Base-by-base conservation (phyloP, 2,888 invertebrate species). In the Hypsopygia costalis region DNA sequence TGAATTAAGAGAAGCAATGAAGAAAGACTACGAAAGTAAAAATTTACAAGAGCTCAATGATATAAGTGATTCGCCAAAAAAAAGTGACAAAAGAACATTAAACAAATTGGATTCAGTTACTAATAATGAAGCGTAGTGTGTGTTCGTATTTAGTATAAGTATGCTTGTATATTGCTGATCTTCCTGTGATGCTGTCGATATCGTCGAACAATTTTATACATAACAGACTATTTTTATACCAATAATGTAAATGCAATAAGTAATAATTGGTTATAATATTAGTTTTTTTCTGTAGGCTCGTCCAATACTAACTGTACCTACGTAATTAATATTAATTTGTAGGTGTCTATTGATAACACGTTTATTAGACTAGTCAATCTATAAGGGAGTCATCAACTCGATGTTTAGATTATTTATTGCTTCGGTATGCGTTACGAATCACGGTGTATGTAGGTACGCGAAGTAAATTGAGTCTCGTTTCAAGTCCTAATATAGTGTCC, bases 311-410 rank as follows among this genome's bases (percentile, higher is more conserved):
- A 46, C 43, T 38, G 49, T 59, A 55, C 49, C 49, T 54, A 51
- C 44, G 54, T 43, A 44, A 36, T 44, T 44, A 46, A 44, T 41
- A 44, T 38, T 46, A 49, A 41, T 46, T 49, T 43, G n/a, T 52
- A 56, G 50, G 56, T 55, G 61, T 44, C 44, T 40, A 46, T 46
- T 42, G 38, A 40, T 45, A 40, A 44, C 38, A 38, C 38, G 20
- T 69, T 68, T 60, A 71, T 81, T 83, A 83, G 83, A 86, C 87
- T 88, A 87, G 87, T 88, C 87, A 88, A 80, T 77, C 72, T 79
- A 78, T 76, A 66, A 71, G 67, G n/a, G 64, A 74, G 74, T 75
- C 77, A 75, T 68, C 63, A 58, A 57, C 68, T 68, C 69, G 74
- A 65, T 69, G 69, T 69, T 78, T 78, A 72, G 71, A 73, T 69